Conservation (phyloP, 2,113 vertebrate species). For the Clarias gariepinus region DNA sequence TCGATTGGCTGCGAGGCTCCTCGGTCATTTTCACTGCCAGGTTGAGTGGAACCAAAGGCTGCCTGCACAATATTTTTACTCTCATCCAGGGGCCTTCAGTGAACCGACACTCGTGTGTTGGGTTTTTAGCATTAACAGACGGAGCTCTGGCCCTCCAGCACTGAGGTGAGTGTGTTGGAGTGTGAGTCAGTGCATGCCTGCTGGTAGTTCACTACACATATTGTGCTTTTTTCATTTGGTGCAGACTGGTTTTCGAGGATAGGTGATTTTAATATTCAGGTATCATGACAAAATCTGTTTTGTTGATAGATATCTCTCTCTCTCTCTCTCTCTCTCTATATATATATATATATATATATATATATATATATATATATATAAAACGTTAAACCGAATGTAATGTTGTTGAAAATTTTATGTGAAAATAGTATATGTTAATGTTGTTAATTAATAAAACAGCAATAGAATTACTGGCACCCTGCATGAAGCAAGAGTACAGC, state of each 20-base stretch:
- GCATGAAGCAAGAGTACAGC: background rate
- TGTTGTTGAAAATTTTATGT: background rate
- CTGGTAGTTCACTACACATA: slow-evolving; percentile 56
- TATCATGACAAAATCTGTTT: slow-evolving; percentile 44
- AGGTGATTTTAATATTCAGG: slow-evolving; percentile 48
- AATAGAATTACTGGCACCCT: background rate
- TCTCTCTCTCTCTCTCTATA: too few relatives aligned
- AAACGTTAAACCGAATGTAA: background rate
- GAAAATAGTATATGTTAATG: too few relatives aligned
- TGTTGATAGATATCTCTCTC: background rate
- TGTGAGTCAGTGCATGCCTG: slow-evolving; percentile 67
- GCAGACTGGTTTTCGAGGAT: slow-evolving; percentile 3
- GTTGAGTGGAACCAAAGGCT: slow-evolving; percentile 56
- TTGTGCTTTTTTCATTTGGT: slow-evolving; percentile 57
- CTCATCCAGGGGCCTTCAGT: slow-evolving; percentile 49
- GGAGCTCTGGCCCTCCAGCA: slow-evolving; percentile 60
- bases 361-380: background rate
- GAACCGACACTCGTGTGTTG: slow-evolving; percentile 64
- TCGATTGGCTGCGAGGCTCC: slow-evolving; percentile 59
- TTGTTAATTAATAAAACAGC: background rate
- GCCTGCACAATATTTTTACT: slow-evolving; percentile 54
- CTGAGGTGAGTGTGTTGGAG: slow-evolving; percentile 62
- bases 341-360: background rate
- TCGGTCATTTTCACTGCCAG: slow-evolving; percentile 51
- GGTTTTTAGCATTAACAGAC: slow-evolving; percentile 66